phyloP scores from a whole-genome alignment of 2,113 vertebrate species.

The Anarhynchus alexandrinus region DNA sequence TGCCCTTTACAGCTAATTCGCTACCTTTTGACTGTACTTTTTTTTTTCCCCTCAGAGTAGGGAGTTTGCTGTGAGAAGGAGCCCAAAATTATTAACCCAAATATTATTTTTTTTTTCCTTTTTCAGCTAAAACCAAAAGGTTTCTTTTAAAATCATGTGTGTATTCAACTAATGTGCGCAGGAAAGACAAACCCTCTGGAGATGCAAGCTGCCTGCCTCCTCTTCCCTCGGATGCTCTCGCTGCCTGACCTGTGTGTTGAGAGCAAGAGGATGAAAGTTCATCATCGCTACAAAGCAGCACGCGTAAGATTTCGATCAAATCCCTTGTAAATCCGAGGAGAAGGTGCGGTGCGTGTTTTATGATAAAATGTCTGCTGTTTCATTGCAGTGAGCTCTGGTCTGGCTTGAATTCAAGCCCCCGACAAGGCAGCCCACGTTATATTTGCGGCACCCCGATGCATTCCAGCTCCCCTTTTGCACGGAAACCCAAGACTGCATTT shows the following conservation, averaged over 20 bases:
- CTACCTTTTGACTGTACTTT: not conserved
- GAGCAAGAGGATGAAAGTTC: not conserved
- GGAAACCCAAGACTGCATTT: not conserved
- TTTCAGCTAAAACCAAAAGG: not conserved
- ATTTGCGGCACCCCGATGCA: not conserved
- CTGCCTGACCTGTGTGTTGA: not conserved
- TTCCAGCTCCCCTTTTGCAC: not conserved
- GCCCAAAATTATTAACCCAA: slow-evolving; percentile 10
- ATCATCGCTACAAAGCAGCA: not conserved
- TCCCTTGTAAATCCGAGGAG: not conserved
- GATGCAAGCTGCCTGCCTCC: not conserved
- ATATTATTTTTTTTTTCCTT: not conserved
- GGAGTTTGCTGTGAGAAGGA: not conserved
- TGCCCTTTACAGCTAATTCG: slow-evolving; percentile 23
- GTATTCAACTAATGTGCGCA: not conserved
- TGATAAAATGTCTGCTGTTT: not conserved
- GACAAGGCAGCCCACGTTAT: not conserved
- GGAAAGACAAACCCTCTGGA: not conserved
- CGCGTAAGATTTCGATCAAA: not conserved
- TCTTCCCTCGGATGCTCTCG: not conserved
- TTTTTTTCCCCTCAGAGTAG: not conserved
- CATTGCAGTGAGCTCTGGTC: not conserved
- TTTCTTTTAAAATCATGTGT: not conserved
- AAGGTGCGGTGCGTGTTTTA: not conserved
- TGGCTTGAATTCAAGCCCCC: not conserved